Evolutionary conservation across 2,888 invertebrate species (phyloP).

Genomic region (Apoderus coryli): DNA sequence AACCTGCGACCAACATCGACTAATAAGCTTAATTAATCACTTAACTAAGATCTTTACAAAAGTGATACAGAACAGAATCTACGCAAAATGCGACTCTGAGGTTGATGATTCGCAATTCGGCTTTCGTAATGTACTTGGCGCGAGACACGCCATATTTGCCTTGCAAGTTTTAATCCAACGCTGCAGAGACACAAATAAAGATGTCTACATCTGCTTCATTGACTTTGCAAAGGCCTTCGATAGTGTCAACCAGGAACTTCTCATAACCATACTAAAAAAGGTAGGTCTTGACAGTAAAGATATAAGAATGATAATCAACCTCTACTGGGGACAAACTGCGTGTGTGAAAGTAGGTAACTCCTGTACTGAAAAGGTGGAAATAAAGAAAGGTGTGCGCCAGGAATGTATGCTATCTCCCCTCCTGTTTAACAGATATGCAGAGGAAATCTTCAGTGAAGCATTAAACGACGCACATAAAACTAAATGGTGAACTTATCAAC

Average conservation of each 20-base stretch:
- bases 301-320: neutral
- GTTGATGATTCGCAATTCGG: neutral
- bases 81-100: neutral
- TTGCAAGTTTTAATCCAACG: neutral
- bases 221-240: neutral
- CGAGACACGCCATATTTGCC: neutral
- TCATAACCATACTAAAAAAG: neutral
- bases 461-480: no score
- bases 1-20: no score
- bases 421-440: no score
- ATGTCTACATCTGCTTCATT: neutral
- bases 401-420: no score
- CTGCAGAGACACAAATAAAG: neutral
- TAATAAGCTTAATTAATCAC: no score
- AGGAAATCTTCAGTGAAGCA: no score
- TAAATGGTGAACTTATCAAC: no score
- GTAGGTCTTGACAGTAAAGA: neutral
- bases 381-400: no score
- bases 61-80: constrained; percentile 1
- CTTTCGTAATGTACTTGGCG: neutral
- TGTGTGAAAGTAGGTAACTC: neutral
- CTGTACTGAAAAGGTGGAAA: no score
- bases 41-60: neutral
- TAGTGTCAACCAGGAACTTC: neutral
- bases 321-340: neutral